Conservation (phyloP, 2,888 invertebrate species). For the Eledone cirrhosa region DNA sequence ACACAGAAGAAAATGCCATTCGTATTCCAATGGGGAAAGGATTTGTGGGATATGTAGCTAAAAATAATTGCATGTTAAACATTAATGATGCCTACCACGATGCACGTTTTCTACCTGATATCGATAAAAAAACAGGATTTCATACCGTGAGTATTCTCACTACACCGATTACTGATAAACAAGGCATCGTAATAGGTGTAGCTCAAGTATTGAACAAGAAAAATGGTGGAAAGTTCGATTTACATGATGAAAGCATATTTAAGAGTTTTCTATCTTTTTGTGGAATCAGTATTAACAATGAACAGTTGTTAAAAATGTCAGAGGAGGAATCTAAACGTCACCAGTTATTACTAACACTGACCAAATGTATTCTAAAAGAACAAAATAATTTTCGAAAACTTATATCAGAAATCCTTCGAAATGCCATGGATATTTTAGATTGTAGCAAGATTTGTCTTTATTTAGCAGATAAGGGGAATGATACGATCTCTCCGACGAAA, state of each 20-base stretch:
- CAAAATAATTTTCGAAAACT: conserved; percentile 93
- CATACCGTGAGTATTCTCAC: conserved; percentile 89
- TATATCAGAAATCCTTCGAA: conserved; percentile 95
- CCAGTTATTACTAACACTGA: conserved; percentile 90
- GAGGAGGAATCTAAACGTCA: conserved; percentile 93
- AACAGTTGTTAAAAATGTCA: conserved; percentile 94
- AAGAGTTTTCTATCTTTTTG: conserved; percentile 93
- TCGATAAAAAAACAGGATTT: conserved; percentile 91
- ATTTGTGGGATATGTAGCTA: conserved; percentile 91
- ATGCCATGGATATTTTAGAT: conserved; percentile 88
- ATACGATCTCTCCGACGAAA: too few species aligned
- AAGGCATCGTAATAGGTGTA: conserved; percentile 95
- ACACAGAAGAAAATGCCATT: conserved; percentile 59
- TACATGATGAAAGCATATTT: conserved; percentile 91
- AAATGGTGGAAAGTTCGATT: conserved; percentile 78
- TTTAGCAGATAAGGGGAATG: too few species aligned
- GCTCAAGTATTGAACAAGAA: conserved; percentile 98
- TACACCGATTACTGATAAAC: conserved; percentile 95
- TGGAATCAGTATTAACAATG: conserved; percentile 95
- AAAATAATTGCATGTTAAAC: conserved; percentile 88
- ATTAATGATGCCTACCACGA: conserved; percentile 94
- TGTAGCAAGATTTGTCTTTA: conserved; percentile 82
- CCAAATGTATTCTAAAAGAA: conserved; percentile 93
- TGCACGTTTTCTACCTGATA: conserved; percentile 89
- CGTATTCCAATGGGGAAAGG: conserved; percentile 90